These are phyloP conservation scores for Canis aureus DNA, from an alignment of 2,113 vertebrate genomes.

Conservation along the genomic window DNA sequence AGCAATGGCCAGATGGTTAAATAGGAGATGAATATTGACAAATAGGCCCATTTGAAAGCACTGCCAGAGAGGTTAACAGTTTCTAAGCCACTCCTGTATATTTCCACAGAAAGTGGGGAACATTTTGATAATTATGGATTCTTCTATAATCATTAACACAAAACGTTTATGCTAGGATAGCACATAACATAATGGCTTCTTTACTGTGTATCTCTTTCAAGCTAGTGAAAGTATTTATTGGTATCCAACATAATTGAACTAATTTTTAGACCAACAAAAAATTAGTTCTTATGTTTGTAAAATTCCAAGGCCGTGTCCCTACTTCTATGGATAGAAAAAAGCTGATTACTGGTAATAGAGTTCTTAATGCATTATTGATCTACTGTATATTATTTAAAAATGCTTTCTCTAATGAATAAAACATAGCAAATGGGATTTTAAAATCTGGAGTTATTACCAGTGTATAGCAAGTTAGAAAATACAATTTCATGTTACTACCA, in stretches of 20 bases:
- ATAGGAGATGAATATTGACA: background rate
- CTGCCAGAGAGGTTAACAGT: background rate
- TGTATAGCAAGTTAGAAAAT: background rate
- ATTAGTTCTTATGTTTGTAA: background rate
- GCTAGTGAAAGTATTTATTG: background rate
- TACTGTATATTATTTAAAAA: background rate
- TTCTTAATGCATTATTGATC: background rate
- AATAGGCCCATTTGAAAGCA: constrained; percentile 66
- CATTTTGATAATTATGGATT: constrained; percentile 5
- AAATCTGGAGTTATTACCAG: background rate
- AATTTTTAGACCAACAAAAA: background rate
- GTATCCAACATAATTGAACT: background rate
- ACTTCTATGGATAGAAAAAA: background rate
- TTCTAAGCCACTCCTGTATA: background rate
- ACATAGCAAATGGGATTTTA: background rate
- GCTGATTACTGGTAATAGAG: background rate
- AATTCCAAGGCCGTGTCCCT: background rate
- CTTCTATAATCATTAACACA: background rate
- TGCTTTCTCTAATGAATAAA: background rate
- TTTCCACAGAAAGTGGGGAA: background rate
- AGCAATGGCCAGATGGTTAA: background rate
- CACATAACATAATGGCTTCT: background rate
- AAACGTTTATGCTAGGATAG: background rate
- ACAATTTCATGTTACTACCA: background rate
- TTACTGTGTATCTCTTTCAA: background rate